These are phyloP conservation scores for Idaea dimidiata DNA, from an alignment of 2,888 invertebrate genomes.

Conservation along the genomic window DNA sequence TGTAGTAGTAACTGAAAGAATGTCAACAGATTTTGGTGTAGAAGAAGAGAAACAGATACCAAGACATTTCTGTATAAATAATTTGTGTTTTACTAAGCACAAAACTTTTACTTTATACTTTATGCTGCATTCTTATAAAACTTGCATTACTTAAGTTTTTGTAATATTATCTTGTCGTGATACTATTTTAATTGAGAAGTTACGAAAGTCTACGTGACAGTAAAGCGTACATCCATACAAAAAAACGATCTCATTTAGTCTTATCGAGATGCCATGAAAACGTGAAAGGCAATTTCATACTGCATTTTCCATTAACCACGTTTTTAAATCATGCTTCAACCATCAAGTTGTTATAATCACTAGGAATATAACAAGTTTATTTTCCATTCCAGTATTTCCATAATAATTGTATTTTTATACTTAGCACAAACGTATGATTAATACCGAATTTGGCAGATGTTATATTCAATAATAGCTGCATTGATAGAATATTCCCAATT, in stretches of 20 bases:
- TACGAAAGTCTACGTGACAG: conserved; percentile 58
- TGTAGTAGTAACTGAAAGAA: background rate
- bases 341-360: background rate
- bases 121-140: conserved; percentile 1
- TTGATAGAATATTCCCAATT: conserved; percentile 75
- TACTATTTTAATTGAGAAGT: conserved; percentile 36
- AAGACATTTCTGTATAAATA: background rate
- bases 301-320: conserved; percentile 73
- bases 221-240: conserved; percentile 41
- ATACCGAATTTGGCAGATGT: conserved; percentile 63
- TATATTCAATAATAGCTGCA: conserved; percentile 59
- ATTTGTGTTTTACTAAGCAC: background rate
- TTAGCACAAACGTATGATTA: conserved; percentile 16
- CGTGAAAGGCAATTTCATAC: conserved; percentile 79
- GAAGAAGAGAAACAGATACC: too few species aligned
- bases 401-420: background rate
- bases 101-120: conserved; percentile 6
- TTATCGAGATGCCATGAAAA: conserved; percentile 63
- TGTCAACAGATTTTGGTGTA: background rate
- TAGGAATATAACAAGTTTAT: background rate
- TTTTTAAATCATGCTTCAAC: conserved; percentile 31
- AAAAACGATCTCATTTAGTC: conserved; percentile 74
- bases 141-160: background rate
- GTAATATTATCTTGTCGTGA: conserved; percentile 25
- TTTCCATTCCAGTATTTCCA: background rate